phyloP scores from a whole-genome alignment of 2,113 vertebrate species.

The Amphiprion ocellaris region DNA sequence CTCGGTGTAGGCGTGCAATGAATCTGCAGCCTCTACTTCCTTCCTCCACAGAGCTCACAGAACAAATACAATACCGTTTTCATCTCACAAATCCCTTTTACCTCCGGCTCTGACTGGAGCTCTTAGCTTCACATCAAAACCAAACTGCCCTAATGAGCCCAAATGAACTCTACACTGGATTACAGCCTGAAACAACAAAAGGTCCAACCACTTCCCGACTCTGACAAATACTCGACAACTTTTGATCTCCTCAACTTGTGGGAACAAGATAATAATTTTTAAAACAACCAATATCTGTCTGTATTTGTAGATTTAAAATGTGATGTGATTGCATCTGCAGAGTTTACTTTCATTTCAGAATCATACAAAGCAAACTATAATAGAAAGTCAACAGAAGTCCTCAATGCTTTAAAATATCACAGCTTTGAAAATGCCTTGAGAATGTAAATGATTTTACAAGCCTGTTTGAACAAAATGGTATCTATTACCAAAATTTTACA shows the following conservation, averaged over 20 bases:
- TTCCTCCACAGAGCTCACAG: slow-evolving; percentile 7
- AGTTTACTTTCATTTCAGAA: neutral
- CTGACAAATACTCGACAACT: neutral
- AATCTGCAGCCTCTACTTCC: slow-evolving; percentile 21
- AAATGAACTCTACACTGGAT: slow-evolving; percentile 21
- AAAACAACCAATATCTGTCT: no score
- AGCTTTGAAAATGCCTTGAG: no score
- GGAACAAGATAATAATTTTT: neutral
- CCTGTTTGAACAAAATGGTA: neutral
- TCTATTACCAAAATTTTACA: neutral
- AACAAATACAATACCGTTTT: slow-evolving; percentile 12
- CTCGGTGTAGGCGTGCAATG: neutral
- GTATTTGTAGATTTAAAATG: no score
- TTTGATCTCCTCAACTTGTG: neutral
- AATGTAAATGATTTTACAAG: neutral
- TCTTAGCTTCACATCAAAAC: neutral
- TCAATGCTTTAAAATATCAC: neutral
- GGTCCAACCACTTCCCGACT: neutral
- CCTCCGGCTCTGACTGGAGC: neutral
- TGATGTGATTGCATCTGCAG: no score
- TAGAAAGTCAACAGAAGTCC: neutral
- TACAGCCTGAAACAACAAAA: slow-evolving; percentile 18
- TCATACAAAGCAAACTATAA: neutral
- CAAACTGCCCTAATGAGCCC: slow-evolving; percentile 23
- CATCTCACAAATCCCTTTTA: slow-evolving; percentile 6